Evolutionary conservation across 1,140 invertebrate species (phyloP).

Genomic region (Aphelinus atriplicis): DNA sequence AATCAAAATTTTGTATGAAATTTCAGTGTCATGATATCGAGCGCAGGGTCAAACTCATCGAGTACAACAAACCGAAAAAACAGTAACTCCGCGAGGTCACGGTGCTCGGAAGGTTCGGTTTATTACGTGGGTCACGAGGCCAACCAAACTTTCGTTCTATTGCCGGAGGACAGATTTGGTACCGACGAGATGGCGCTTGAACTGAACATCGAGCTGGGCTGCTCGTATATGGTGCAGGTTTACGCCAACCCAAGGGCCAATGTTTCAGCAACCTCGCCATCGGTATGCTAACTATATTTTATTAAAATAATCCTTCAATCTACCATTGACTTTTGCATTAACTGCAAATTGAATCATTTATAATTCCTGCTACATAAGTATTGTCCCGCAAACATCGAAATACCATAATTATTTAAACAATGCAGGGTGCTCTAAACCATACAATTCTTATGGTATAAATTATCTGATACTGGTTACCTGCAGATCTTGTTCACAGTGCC

Average conservation of each 20-base stretch:
- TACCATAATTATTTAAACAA: too few relatives aligned
- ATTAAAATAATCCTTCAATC: too few relatives aligned
- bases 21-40: slow-evolving; percentile 44
- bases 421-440: too few relatives aligned
- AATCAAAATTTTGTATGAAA: background rate
- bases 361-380: too few relatives aligned
- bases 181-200: slow-evolving; percentile 1
- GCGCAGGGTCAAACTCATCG: background rate
- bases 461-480: background rate
- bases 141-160: slow-evolving; percentile 41
- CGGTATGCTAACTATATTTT: slow-evolving; percentile 15
- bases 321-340: too few relatives aligned
- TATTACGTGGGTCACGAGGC: slow-evolving; percentile 47
- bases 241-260: slow-evolving; percentile 52
- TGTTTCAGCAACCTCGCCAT: slow-evolving; percentile 15
- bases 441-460: too few relatives aligned
- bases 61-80: slow-evolving; percentile 3
- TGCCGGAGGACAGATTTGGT: slow-evolving; percentile 52
- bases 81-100: background rate
- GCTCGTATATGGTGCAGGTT: slow-evolving; percentile 55
- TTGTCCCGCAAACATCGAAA: too few relatives aligned
- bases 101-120: slow-evolving; percentile 46
- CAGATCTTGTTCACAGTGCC: slow-evolving; percentile 54
- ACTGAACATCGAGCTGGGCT: slow-evolving; percentile 50
- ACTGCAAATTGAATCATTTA: too few relatives aligned